Evolutionary conservation across 2,888 invertebrate genomes (phyloP).

Genomic region (Parnassius mnemosyne): DNA sequence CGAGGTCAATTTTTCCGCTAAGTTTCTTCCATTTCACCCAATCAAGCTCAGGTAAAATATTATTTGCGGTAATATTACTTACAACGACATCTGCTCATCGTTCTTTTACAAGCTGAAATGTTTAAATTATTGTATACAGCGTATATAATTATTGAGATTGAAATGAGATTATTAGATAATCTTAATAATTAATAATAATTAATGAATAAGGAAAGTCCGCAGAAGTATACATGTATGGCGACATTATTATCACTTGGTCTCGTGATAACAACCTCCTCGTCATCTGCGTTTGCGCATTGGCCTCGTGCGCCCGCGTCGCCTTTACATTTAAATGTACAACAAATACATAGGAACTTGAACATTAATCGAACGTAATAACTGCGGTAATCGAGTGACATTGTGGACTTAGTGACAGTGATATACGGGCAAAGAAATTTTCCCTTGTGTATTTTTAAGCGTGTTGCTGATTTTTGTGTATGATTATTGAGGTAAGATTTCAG

Average conservation of each 20-base stretch:
- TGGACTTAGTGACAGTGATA: constrained; percentile 19
- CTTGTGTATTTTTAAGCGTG: constrained; percentile 15
- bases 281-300: constrained; percentile 63
- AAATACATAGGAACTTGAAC: constrained; percentile 9
- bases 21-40: too few relatives aligned
- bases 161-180: too few relatives aligned
- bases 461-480: constrained; percentile 3
- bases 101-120: too few relatives aligned
- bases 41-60: too few relatives aligned
- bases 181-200: too few relatives aligned
- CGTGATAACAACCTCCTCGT: constrained; percentile 62
- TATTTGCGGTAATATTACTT: too few relatives aligned
- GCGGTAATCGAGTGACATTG: constrained; percentile 29
- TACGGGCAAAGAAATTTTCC: constrained; percentile 7
- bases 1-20: too few relatives aligned
- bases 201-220: not conserved
- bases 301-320: constrained; percentile 58
- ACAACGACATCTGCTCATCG: too few relatives aligned
- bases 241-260: constrained; percentile 37
- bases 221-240: constrained; percentile 26
- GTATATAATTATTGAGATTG: too few relatives aligned
- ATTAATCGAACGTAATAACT: constrained; percentile 30
- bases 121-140: too few relatives aligned
- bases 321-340: constrained; percentile 24
- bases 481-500: constrained; percentile 14